Conservation (phyloP, 2,888 invertebrate genomes). For the Hydrotaea diabolus region DNA sequence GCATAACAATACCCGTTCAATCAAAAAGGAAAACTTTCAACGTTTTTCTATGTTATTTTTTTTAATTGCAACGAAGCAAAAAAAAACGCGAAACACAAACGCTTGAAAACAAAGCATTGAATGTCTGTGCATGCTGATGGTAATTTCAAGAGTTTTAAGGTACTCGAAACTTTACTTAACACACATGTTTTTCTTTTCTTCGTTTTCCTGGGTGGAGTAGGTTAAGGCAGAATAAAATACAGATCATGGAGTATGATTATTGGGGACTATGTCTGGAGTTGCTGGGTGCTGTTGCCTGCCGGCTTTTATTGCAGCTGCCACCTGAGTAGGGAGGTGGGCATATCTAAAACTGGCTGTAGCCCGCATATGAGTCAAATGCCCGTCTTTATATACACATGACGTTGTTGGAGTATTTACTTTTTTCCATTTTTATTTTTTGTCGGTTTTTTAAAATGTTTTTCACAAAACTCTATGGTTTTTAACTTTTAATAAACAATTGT, state of each 20-base stretch:
- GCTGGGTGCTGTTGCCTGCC: background rate
- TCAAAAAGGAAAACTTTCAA: constrained; percentile 27
- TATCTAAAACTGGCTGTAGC: constrained; percentile 1
- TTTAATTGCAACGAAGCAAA: constrained; percentile 5
- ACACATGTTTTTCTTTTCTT: background rate
- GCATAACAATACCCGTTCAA: constrained; percentile 5
- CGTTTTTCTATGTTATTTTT: background rate
- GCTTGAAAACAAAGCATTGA: constrained; percentile 30
- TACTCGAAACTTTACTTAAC: constrained; percentile 22
- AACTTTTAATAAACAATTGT: constrained; percentile 54
- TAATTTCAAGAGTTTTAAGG: constrained; percentile 40
- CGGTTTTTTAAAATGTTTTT: constrained; percentile 17
- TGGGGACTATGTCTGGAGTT: background rate
- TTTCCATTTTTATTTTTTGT: background rate
- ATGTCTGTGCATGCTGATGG: background rate
- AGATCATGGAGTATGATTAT: background rate
- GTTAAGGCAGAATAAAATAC: no score
- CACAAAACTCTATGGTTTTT: constrained; percentile 25
- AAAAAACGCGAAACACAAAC: background rate
- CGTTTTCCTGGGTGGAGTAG: no score
- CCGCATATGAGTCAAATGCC: constrained; percentile 8
- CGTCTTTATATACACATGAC: background rate
- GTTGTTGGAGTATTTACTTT: background rate
- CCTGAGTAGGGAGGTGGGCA: background rate
- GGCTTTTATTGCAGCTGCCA: background rate